Conservation (phyloP, 2,113 vertebrate genomes). For the Nestor notabilis region DNA sequence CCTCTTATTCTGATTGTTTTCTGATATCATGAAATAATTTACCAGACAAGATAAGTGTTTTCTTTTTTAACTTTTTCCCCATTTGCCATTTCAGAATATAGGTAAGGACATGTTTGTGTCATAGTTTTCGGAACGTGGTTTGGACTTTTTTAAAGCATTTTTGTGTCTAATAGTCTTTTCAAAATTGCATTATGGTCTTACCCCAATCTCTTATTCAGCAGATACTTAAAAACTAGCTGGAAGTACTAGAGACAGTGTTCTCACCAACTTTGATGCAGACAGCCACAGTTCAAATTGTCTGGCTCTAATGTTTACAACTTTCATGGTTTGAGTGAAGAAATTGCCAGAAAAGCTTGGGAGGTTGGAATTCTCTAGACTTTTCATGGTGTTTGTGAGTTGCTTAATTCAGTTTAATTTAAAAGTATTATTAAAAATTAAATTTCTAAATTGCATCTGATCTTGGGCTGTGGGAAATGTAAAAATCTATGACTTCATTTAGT, state of each 20-base stretch:
- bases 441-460: background rate
- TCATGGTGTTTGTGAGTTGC: background rate
- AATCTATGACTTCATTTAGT: background rate
- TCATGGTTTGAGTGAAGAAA: background rate
- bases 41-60: background rate
- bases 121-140: background rate
- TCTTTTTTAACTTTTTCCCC: background rate
- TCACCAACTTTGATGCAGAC: background rate
- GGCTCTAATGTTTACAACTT: background rate
- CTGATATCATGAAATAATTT: background rate
- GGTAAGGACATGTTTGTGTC: background rate
- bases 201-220: background rate
- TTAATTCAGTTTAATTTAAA: background rate
- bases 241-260: background rate
- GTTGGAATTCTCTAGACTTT: background rate
- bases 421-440: background rate
- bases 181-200: background rate
- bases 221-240: background rate
- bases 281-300: background rate
- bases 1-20: background rate
- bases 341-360: background rate
- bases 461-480: background rate
- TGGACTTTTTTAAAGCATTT: background rate
- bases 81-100: background rate
- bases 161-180: background rate